Evolutionary conservation across 2,113 vertebrate genomes (phyloP).

Genomic region (Lepus americanus): DNA sequence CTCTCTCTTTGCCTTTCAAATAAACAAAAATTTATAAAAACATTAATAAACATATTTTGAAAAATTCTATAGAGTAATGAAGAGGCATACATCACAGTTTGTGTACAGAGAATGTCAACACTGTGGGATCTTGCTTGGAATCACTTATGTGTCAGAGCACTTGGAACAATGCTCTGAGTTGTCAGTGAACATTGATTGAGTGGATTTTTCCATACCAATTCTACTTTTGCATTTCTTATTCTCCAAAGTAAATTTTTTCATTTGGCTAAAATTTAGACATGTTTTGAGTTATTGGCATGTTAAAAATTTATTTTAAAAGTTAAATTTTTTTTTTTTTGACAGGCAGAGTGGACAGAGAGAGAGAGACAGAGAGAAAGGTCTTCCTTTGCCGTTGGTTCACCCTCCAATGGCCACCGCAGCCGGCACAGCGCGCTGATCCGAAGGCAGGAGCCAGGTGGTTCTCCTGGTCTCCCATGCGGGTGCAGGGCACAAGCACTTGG

Average conservation of each 20-base stretch:
- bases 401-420: too few relatives aligned
- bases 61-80: neutral
- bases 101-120: neutral
- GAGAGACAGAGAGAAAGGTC: too few relatives aligned
- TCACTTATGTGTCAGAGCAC: neutral
- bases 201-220: neutral
- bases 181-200: neutral
- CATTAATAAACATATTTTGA: neutral
- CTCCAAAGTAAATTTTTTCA: slow-evolving; percentile 7
- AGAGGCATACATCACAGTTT: neutral
- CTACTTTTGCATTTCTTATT: slow-evolving; percentile 52
- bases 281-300: slow-evolving; percentile 36
- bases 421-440: too few relatives aligned
- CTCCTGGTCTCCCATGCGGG: too few relatives aligned
- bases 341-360: too few relatives aligned
- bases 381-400: too few relatives aligned
- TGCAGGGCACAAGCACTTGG: too few relatives aligned
- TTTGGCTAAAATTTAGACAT: slow-evolving; percentile 16
- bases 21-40: too few relatives aligned
- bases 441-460: too few relatives aligned
- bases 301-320: slow-evolving; percentile 48
- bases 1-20: too few relatives aligned
- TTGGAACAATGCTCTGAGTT: neutral
- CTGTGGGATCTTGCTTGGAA: neutral
- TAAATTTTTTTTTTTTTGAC: neutral